Conservation (phyloP, 2,113 vertebrate species). For the Phalacrocorax carbo region DNA sequence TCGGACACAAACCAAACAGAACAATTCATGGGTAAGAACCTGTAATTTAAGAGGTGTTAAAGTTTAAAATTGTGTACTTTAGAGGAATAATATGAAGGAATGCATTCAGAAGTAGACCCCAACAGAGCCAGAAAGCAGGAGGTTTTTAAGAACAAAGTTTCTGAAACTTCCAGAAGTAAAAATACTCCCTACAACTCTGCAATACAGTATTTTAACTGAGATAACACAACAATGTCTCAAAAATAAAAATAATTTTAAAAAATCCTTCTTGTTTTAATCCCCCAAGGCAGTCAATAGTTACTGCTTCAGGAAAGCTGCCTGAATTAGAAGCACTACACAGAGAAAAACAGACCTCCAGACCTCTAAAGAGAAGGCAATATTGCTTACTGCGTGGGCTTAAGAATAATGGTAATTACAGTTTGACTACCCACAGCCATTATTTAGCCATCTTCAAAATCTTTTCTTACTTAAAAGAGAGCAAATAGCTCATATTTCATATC, state of each 20-base stretch:
- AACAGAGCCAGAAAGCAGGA: background rate
- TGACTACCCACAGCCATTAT: background rate
- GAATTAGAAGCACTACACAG: background rate
- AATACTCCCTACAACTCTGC: background rate
- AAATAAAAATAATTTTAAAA: background rate
- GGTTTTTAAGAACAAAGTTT: background rate
- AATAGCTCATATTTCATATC: background rate
- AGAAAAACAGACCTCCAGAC: background rate
- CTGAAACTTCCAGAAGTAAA: background rate
- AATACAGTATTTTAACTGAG: background rate
- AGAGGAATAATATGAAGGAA: background rate
- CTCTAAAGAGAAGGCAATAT: background rate
- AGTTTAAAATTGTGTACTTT: background rate
- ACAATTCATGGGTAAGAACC: background rate
- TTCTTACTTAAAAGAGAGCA: background rate
- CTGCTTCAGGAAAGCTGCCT: background rate
- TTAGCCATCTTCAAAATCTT: background rate
- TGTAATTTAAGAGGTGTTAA: background rate
- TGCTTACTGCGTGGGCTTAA: background rate
- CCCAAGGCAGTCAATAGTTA: background rate
- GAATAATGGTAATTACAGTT: background rate
- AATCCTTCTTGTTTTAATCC: background rate
- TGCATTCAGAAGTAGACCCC: background rate
- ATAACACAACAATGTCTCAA: background rate
- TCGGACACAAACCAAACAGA: background rate